Evolutionary conservation across 2,113 vertebrate genomes (phyloP), one percentile per base, ranked within the genome.

Genomic region (Cheirogaleus medius): DNA sequence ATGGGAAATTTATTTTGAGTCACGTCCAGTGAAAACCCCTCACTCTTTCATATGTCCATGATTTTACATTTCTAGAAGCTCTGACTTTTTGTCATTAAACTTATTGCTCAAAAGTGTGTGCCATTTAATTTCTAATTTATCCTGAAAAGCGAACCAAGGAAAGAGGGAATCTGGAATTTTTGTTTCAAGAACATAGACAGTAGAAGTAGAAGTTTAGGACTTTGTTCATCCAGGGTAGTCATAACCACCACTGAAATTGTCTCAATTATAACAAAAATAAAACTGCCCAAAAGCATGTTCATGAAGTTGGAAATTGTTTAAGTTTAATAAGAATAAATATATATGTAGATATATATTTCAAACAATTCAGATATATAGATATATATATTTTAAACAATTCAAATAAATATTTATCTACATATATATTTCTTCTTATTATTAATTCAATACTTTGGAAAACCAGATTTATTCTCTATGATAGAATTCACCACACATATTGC

Each of bases 61-160:
- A 56, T 29, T 85, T 76, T 47, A 10, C 37, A 82, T 83, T 80
- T 73, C 64, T 88, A 92, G 34, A 68, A 66, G 27, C 17, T 66
- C 52, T 95, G 52, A 42, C 12, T 92, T 97, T 71, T 47, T 4
- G 20, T 34, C 21, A 74, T n/a, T 8, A 68, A 73, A 23, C 21
- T 49, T 32, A 49, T 34, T 74, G 42, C 56, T 89, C 42, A 58
- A 87, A 54, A 91, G 10, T 34, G 10, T n/a, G 1, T 76, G 25
- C 21, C 89, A 21, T 27, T 78, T 83, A 60, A 34, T 91, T 58
- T 86, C 32, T 83, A 74, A 91, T 87, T 87, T 93, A 80, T 83
- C 66, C 58, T 84, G n/a, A 91, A 74, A 52, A 82, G 15, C 49
- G 14, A 87, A 66, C 9, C 39, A 77, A 71, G 21, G 44, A 80